Evolutionary conservation across 2,797 vertebrate species (phyloP).

Genomic region (Melanotaenia trifasciata): DNA sequence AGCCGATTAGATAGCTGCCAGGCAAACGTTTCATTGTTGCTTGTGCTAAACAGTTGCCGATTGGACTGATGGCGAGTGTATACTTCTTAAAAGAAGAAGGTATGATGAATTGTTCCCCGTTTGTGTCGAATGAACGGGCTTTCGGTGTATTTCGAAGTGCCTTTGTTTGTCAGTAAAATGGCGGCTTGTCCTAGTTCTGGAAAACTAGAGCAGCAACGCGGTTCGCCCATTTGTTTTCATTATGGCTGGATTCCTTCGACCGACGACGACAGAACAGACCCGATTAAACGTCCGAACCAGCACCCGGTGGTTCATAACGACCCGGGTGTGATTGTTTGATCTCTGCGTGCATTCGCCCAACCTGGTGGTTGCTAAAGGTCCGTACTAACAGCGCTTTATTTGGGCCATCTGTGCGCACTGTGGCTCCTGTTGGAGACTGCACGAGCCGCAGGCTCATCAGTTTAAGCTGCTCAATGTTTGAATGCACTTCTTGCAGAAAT

Average conservation of each 20-base stretch:
- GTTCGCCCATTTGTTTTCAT: conserved; percentile 61
- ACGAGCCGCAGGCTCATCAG: conserved; percentile 11
- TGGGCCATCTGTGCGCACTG: conserved; percentile 53
- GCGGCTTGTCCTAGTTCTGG: conserved; percentile 87
- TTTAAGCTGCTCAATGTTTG: conserved; percentile 3
- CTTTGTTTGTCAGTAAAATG: conserved; percentile 89
- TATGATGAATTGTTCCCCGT: conserved; percentile 53
- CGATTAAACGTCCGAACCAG: background rate
- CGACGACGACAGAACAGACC: background rate
- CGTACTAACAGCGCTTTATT: conserved; percentile 23
- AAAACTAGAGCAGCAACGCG: conserved; percentile 81
- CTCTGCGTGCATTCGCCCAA: conserved; percentile 7
- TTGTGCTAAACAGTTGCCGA: conserved; percentile 60
- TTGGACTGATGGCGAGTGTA: conserved; percentile 60
- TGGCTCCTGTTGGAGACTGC: conserved; percentile 34
- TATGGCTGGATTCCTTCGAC: background rate
- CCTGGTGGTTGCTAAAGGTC: conserved; percentile 8
- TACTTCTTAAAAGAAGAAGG: conserved; percentile 51
- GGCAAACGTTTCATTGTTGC: conserved; percentile 69
- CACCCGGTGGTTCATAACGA: background rate
- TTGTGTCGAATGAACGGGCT: conserved; percentile 56
- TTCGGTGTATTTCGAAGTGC: conserved; percentile 52
- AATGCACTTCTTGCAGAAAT: conserved; percentile 29
- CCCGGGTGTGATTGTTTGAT: background rate
- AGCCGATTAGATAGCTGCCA: conserved; percentile 75